phyloP scores from a whole-genome alignment of 2,797 vertebrate genomes.

The Anguilla obscura region DNA sequence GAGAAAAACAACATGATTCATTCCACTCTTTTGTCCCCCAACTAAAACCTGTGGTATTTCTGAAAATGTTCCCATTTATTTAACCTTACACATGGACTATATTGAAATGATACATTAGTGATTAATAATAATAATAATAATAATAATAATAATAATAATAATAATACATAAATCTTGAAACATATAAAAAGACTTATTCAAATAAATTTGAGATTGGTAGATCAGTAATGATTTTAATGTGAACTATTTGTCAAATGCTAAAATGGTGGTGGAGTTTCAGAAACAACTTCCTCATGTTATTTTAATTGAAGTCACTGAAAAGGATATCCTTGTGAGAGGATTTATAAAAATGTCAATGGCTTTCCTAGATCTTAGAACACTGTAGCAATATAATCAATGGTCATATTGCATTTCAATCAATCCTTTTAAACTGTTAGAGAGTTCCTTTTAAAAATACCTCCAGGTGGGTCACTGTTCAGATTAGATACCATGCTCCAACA shows the following conservation, averaged over 20 bases:
- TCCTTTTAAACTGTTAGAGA: background rate
- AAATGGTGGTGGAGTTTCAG: background rate
- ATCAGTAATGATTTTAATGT: background rate
- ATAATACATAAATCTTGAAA: background rate
- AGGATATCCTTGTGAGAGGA: slow-evolving; percentile 53
- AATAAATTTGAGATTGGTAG: background rate
- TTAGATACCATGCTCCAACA: slow-evolving; percentile 63
- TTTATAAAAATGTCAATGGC: slow-evolving; percentile 54
- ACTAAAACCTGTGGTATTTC: slow-evolving; percentile 12
- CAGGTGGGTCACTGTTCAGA: slow-evolving; percentile 68
- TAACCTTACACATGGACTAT: background rate
- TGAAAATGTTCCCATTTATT: slow-evolving; percentile 1
- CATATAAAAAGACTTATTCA: background rate
- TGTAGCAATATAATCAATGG: slow-evolving; percentile 5
- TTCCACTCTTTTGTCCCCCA: slow-evolving; percentile 39
- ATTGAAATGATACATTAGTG: background rate
- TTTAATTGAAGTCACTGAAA: slow-evolving; percentile 42
- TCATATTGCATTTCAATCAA: slow-evolving; percentile 11
- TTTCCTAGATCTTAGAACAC: slow-evolving; percentile 28
- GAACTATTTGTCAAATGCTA: background rate
- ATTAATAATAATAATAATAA: background rate
- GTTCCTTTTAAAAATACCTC: slow-evolving; percentile 55
- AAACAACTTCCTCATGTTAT: slow-evolving; percentile 54
- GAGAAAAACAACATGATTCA: slow-evolving; percentile 54
- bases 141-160: background rate